Evolutionary conservation across 2,888 invertebrate species (phyloP), one percentile per base, ranked within the genome.

Genomic region (Lasioglossum oenotherae): DNA sequence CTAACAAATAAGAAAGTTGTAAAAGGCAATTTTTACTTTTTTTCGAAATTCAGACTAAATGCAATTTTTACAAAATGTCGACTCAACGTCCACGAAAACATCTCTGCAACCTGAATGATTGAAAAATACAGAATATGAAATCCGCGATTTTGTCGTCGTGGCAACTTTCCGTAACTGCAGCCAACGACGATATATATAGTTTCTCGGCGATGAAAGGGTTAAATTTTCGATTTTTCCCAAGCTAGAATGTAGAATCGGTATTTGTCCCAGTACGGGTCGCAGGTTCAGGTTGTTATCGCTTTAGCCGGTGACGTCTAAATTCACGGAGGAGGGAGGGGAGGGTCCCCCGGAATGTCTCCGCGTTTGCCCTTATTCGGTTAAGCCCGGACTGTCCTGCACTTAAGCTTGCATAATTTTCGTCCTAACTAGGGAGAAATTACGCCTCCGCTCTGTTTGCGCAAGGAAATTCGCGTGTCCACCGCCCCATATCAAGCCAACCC

Each of bases 371-470:
- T 91, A 92, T 93, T 93, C 93, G 92, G 87, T 93, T 93, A 93
- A 94, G 91, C 92, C 89, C 89, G 86, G 89, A 90, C 92, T 91
- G 92, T 93, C 91, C 91, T 84, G 89, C 89, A 92, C 93, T 93
- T 93, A 93, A 93, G 93, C 93, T 93, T 90, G 93, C 92, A 93
- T 93, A 94, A 94, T 94, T 94, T 94, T 93, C 92, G 79, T 89
- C 88, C 92, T 90, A 92, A 93, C 92, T 91, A 91, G 88, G 84
- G 86, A 86, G 90, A 93, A 94, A 93, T 93, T 93, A 92, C 90
- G 89, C 87, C 91, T 89, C 86, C 75, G 82, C 78, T 91, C 81
- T 87, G 91, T 90, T 92, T 91, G 92, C 87, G 85, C 90, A 89
- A 90, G 91, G 91, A 93, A 92, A 92, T 93, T 92, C 81, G 53